These are phyloP conservation scores for Cheirogaleus major DNA, from an alignment of 2,797 vertebrate species.

Conservation along the genomic window DNA sequence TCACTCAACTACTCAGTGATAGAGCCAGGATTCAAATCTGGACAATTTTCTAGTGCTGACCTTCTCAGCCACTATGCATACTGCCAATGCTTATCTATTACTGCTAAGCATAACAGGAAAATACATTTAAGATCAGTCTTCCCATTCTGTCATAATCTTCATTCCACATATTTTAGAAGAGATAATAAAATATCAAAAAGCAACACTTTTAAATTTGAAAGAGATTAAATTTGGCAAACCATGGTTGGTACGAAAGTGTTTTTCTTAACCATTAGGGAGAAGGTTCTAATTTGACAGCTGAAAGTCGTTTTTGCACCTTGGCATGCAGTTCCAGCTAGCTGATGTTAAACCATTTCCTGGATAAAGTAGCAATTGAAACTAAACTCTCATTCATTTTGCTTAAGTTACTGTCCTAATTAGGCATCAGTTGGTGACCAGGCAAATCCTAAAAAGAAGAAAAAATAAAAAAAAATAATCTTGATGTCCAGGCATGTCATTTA, in stretches of 20 bases:
- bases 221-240: conserved; percentile 45
- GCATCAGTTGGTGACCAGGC: neutral
- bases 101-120: neutral
- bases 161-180: neutral
- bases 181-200: conserved; percentile 26
- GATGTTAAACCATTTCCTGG: neutral
- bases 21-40: neutral
- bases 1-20: neutral
- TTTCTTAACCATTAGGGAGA: conserved; percentile 14
- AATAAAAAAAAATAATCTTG: neutral
- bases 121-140: conserved; percentile 2
- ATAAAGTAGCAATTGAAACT: conserved; percentile 38
- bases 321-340: conserved; percentile 26
- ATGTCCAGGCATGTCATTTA: neutral
- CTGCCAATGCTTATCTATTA: neutral
- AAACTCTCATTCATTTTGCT: conserved; percentile 8
- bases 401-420: conserved; percentile 6
- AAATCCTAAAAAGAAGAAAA: conserved; percentile 28
- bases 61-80: neutral
- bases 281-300: neutral
- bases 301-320: neutral
- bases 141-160: neutral
- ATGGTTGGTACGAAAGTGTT: neutral
- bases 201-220: conserved; percentile 43
- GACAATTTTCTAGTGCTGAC: neutral